Evolutionary conservation across 2,113 vertebrate genomes (phyloP).

Genomic region (Amblyopsis rosae): DNA sequence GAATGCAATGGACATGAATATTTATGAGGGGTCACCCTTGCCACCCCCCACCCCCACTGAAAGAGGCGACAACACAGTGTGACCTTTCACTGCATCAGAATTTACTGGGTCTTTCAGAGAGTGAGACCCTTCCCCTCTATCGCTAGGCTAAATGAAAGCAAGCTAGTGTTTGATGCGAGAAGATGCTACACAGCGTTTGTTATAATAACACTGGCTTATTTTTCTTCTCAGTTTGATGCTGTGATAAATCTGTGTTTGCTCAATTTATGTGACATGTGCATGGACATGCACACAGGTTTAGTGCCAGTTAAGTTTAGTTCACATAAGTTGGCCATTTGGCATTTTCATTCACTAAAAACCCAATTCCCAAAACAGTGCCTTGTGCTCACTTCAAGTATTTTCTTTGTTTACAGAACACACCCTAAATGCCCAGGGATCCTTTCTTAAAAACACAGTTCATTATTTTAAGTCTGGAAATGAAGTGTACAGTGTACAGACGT

Average conservation of each 20-base stretch:
- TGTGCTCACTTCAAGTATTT: constrained; percentile 43
- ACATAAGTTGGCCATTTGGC: constrained; percentile 13
- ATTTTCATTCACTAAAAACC: constrained; percentile 52
- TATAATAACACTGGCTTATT: constrained; percentile 16
- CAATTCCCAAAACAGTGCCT: constrained; percentile 29
- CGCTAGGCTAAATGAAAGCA: constrained; percentile 55
- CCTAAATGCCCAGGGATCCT: constrained; percentile 50
- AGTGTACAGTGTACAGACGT: constrained; percentile 44
- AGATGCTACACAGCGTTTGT: constrained; percentile 38
- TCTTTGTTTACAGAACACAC: constrained; percentile 61
- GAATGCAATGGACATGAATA: constrained; percentile 57
- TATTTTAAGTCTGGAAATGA: constrained; percentile 63
- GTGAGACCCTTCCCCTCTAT: constrained; percentile 24
- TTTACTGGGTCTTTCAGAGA: constrained; percentile 64
- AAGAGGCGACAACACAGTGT: constrained; percentile 49
- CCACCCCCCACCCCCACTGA: constrained; percentile 15
- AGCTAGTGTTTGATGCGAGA: constrained; percentile 44
- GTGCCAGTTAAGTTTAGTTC: constrained; percentile 26
- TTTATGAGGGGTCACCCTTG: constrained; percentile 58
- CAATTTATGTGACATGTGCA: constrained; percentile 17
- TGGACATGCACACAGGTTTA: constrained; percentile 10
- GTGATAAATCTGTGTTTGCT: constrained; percentile 5
- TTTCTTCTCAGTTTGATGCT: constrained; percentile 9
- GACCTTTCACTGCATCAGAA: constrained; percentile 59
- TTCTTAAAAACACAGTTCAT: constrained; percentile 59